Base-by-base conservation (phyloP, 2,797 vertebrate species). In the Helicolenus hilgendorfi region DNA sequence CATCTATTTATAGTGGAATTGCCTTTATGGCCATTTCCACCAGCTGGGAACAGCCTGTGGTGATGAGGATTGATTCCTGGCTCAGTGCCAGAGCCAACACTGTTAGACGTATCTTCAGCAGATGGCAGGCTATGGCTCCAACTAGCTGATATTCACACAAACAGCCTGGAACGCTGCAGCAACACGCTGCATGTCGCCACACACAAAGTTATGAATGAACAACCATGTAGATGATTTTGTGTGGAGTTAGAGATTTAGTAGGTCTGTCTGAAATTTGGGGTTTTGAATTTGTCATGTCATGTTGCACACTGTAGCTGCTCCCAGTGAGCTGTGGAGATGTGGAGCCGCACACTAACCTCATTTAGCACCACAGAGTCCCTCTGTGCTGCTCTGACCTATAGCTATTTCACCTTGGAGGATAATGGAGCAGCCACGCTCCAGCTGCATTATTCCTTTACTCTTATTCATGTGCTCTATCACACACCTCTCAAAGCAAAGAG, bases 61-160 rank as follows among this genome's bases (percentile, higher is more conserved):
- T 76, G 72, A 93, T 91, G 79, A 85, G 68, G 82, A 90, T 82
- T 79, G 83, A 87, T 81, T 86, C 60, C 56, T 87, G 91, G 88
- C 76, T 77, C 6, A 1, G 9, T 55, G 79, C 92, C 93, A 93
- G 88, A 78, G 68, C 70, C 85, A 90, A 85, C 84, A 85, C 60
- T 70, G 35, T 84, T 53, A 82, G 55, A 81, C 38, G 35, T 87
- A 82, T 92, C 86, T 79, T 77, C 76, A 91, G 75, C 88, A 96
- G 92, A 94, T 93, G 77, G 82, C 65, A 67, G 77, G 69, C 62
- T 63, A 80, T 89, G 62, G 55, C 81, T 90, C 90, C 76, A 92
- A 89, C 90, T 87, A 88, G 89, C 83, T 77, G 77, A 85, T 85
- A 83, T 82, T 79, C 89, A 88, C 29, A 55, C 82, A 55, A 22